Evolutionary conservation across 2,113 vertebrate species (phyloP), one percentile per base, ranked within the genome.

Genomic region (Tricholaema leucomelas): DNA sequence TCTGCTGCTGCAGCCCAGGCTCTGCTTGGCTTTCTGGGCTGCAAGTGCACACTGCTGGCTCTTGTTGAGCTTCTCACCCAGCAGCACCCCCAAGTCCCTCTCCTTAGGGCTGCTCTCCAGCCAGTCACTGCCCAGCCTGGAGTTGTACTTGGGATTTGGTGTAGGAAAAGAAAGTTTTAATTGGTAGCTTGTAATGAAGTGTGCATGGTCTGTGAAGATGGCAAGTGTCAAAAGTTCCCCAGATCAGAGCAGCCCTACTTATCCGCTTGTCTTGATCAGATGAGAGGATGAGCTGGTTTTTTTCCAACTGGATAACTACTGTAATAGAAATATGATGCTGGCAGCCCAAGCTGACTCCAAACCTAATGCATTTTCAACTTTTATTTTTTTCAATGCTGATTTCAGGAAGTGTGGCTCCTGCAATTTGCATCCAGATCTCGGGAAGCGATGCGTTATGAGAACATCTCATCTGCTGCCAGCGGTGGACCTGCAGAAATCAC

Each of bases 311-410:
- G 83, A 27, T 95, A 85, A 80, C 80, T 87, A 55, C 81, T 85
- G 83, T 81, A 96, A 95, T 88, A 81, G 94, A 93, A 95, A 91
- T 91, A 70, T 90, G 91, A 91, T 58, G 50, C 82, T 82, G 85
- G 74, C 81, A 95, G 86, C 83, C n/a, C 84, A 59, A 70, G 85
- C 88, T 95, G 27, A 50, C 82, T 96, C 92, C 75, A 25, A 79
- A 78, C 48, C 88, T 93, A 93, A 91, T 93, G 69, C 16, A 35
- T 79, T 93, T 95, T 82, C 63, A 85, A 75, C 74, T 91, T 50
- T 90, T 92, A n/a, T 90, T 16, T 50, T 91, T 92, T 91, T 16
- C 13, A 12, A 79, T 94, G 97, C 66, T 93, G 87, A 95, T 96
- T 97, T 93, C 9, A 60, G 94, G 79, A 94, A 80, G 86, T 75